These are phyloP conservation scores for Agelas oroides DNA, from an alignment of 37 sponge, comb jelly and placozoan genomes.

Conservation along the genomic window DNA sequence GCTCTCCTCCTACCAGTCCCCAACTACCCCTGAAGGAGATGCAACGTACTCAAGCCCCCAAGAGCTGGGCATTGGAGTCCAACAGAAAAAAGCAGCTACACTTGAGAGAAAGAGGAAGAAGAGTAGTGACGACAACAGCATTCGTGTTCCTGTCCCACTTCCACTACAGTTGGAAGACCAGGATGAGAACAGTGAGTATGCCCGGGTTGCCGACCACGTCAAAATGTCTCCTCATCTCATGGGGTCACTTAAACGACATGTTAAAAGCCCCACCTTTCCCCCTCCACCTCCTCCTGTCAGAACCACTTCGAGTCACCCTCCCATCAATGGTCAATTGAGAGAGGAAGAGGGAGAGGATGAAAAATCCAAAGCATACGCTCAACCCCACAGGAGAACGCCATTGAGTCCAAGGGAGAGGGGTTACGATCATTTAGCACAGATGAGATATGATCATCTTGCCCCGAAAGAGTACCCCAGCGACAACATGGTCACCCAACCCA, in stretches of 20 bases:
- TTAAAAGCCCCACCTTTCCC: constrained; percentile 15
- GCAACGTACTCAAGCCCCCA: constrained; percentile 16
- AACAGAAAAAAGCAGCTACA: constrained; percentile 10
- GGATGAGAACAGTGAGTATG: neutral
- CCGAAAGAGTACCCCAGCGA: neutral
- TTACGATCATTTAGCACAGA: constrained; percentile 2
- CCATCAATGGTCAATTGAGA: too few species aligned
- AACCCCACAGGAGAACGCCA: neutral
- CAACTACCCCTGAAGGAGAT: neutral
- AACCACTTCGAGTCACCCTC: too few species aligned
- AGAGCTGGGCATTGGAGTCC: neutral
- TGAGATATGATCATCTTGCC: neutral
- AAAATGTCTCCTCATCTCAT: neutral
- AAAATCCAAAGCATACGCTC: neutral
- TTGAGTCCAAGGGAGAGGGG: neutral
- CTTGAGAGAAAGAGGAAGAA: neutral
- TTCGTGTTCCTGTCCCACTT: neutral
- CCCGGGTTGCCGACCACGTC: neutral
- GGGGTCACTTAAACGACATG: neutral
- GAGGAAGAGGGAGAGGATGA: neutral
- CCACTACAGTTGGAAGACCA: neutral
- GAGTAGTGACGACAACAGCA: neutral
- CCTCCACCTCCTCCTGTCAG: constrained; percentile 15
- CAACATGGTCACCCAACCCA: too few species aligned
- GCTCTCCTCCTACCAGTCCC: neutral